phyloP scores from a whole-genome alignment of 2,113 vertebrate genomes.

The Leptobrachium leishanense region DNA sequence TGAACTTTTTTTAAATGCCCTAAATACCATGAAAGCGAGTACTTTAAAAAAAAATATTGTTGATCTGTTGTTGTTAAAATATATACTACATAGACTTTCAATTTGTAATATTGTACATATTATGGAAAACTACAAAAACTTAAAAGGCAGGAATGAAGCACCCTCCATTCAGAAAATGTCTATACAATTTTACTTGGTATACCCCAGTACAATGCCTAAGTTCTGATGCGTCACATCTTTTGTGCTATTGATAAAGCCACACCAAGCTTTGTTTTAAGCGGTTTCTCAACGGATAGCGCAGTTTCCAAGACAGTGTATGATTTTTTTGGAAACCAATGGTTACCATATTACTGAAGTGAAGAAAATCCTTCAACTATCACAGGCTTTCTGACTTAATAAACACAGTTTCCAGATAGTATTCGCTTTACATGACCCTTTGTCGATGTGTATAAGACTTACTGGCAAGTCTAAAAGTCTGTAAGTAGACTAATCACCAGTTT shows the following conservation, averaged over 20 bases:
- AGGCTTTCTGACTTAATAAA: neutral
- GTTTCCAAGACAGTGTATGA: conserved; percentile 4
- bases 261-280: neutral
- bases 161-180: too few relatives aligned
- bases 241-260: conserved; percentile 1
- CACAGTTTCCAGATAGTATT: neutral
- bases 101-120: too few relatives aligned
- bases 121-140: too few relatives aligned
- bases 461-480: too few relatives aligned
- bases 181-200: too few relatives aligned
- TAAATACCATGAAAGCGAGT: too few relatives aligned
- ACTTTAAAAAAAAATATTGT: too few relatives aligned
- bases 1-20: too few relatives aligned
- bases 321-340: neutral
- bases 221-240: neutral
- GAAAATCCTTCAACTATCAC: neutral
- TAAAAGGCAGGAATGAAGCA: too few relatives aligned
- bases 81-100: too few relatives aligned
- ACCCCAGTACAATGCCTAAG: neutral
- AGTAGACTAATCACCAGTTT: too few relatives aligned
- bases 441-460: neutral
- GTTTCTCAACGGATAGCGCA: neutral
- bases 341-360: neutral
- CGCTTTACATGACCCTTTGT: neutral
- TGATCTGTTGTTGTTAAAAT: too few relatives aligned